phyloP scores from a whole-genome alignment of 2,888 invertebrate genomes.

The Capitulum mitella region DNA sequence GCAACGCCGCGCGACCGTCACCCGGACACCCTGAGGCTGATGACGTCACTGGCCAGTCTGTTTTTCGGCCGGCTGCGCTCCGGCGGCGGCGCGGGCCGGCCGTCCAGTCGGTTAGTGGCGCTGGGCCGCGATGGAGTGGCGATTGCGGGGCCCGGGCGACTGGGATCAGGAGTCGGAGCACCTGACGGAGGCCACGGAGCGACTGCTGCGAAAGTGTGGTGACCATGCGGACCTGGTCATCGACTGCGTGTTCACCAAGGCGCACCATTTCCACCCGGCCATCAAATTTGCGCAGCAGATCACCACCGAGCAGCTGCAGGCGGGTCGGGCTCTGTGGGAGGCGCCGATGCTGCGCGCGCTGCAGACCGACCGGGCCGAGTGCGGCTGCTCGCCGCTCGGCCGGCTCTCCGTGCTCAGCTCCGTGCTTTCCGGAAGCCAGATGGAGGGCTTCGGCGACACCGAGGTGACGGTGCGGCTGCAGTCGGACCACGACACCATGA shows the following conservation, averaged over 20 bases:
- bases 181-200: no score
- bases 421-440: not conserved
- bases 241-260: constrained; percentile 4
- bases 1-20: no score
- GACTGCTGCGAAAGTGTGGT: not conserved
- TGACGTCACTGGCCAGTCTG: no score
- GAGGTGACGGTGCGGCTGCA: not conserved
- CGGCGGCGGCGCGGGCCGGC: no score
- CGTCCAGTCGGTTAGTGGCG: no score
- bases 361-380: not conserved
- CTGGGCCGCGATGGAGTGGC: no score
- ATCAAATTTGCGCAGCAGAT: not conserved
- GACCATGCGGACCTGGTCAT: not conserved
- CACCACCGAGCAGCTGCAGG: not conserved
- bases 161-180: no score
- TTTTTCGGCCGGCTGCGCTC: no score
- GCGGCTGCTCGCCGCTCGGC: not conserved
- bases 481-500: not conserved
- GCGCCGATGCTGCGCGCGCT: not conserved
- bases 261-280: not conserved
- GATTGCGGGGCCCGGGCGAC: no score
- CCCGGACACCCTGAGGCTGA: no score
- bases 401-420: not conserved
- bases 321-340: not conserved
- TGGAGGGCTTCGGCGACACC: constrained; percentile 5